A percentile compares a stretch with the other conserved stretches of the same genome.
phyloP scores from a whole-genome alignment of 2,797 vertebrate species.

The Allobates femoralis region DNA sequence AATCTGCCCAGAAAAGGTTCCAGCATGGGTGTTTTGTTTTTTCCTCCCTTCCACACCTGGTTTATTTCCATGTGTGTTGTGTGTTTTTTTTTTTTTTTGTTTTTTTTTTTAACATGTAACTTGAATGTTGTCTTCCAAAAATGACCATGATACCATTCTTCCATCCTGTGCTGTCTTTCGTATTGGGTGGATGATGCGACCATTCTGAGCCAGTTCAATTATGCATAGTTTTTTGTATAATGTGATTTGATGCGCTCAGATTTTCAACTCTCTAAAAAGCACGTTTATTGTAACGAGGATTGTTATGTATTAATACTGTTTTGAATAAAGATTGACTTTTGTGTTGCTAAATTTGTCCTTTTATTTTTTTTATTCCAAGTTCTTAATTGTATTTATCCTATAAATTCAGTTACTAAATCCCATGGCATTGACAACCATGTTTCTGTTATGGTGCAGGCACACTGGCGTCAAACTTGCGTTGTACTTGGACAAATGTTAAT shows the following conservation, averaged over 20 bases:
- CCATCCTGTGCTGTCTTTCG: constrained; percentile 72
- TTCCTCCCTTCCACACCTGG: neutral
- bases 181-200: constrained; percentile 74
- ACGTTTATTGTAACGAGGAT: constrained; percentile 84
- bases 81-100: constrained; percentile 42
- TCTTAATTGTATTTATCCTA: too few species aligned
- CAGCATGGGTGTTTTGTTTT: neutral
- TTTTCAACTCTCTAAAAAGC: constrained; percentile 79
- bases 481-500: too few species aligned
- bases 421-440: too few species aligned
- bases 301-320: constrained; percentile 87
- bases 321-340: constrained; percentile 86
- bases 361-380: neutral
- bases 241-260: constrained; percentile 82
- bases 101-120: constrained; percentile 77
- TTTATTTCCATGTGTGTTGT: constrained; percentile 69
- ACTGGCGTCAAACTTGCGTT: too few species aligned
- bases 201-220: constrained; percentile 81
- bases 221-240: constrained; percentile 82
- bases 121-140: constrained; percentile 81
- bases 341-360: constrained; percentile 75
- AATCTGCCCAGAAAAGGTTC: constrained; percentile 1
- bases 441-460: too few species aligned
- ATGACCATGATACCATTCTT: constrained; percentile 71
- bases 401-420: too few species aligned